Evolutionary conservation across 1,140 invertebrate genomes (phyloP).

Genomic region (Megathymus violae): DNA sequence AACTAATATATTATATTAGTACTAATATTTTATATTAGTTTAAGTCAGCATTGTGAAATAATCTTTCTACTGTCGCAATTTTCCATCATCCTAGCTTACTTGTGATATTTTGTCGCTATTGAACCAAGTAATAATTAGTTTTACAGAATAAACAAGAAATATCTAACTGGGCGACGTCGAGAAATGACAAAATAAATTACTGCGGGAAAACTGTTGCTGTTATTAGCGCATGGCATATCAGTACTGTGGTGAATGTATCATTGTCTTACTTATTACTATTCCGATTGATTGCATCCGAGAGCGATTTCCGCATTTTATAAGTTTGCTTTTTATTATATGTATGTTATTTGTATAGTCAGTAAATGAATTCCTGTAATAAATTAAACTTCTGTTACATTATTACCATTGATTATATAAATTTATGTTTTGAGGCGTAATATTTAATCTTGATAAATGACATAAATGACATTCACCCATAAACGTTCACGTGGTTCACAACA

Average conservation of each 20-base stretch:
- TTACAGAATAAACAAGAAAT: background rate
- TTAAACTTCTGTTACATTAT: background rate
- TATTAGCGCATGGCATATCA: slow-evolving; percentile 11
- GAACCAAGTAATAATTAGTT: too few relatives aligned
- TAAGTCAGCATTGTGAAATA: too few relatives aligned
- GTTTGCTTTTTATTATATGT: background rate
- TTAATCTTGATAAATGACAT: too few relatives aligned
- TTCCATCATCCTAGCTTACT: too few relatives aligned
- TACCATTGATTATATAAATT: too few relatives aligned
- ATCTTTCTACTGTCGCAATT: too few relatives aligned
- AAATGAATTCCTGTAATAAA: slow-evolving; percentile 5
- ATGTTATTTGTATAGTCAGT: slow-evolving; percentile 5
- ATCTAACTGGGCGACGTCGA: slow-evolving; percentile 1
- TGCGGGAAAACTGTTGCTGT: slow-evolving; percentile 24
- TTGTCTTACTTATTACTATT: slow-evolving; percentile 33
- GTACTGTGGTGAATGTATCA: slow-evolving; percentile 14
- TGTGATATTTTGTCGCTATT: too few relatives aligned
- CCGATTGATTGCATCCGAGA: slow-evolving; percentile 32
- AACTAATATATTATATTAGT: too few relatives aligned
- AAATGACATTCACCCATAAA: too few relatives aligned
- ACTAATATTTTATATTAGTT: too few relatives aligned
- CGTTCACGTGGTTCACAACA: too few relatives aligned
- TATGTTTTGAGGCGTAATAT: too few relatives aligned
- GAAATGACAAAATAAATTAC: slow-evolving; percentile 21
- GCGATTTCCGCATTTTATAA: slow-evolving; percentile 26